Conservation (phyloP, 2,888 invertebrate species). For the Quadroppia sp. region DNA sequence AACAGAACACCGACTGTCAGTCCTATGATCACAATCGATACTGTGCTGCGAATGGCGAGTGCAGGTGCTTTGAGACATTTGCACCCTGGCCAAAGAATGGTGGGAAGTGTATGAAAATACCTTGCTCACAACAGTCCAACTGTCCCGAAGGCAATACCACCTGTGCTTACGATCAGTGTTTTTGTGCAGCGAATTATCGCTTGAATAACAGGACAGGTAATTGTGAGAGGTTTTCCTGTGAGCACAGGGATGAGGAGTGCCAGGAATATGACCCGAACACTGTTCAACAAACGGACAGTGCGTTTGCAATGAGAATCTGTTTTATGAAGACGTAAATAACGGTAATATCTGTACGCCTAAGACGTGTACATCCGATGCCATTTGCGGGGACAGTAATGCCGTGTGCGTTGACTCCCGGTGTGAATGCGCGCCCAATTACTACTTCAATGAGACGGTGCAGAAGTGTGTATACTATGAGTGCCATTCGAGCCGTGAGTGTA, state of each 20-base stretch:
- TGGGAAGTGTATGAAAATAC: not conserved
- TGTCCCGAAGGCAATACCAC: not conserved
- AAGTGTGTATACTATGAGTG: not conserved
- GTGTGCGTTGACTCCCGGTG: not conserved
- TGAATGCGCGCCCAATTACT: not conserved
- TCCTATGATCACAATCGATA: not conserved
- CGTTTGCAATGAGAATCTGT: not conserved
- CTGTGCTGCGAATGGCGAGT: not conserved
- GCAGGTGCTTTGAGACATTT: not conserved
- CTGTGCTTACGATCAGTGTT: not conserved
- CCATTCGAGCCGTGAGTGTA: not conserved
- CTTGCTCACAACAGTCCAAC: not conserved
- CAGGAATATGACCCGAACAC: not conserved
- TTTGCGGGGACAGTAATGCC: not conserved
- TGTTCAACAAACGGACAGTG: not conserved
- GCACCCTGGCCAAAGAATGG: not conserved
- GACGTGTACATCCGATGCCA: not conserved
- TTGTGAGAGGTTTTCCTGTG: not conserved
- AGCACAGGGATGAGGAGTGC: not conserved
- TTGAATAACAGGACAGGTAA: not conserved
- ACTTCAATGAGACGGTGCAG: not conserved
- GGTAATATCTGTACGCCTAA: not conserved
- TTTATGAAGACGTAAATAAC: not conserved
- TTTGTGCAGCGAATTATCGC: not conserved
- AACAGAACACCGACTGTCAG: not conserved